Conservation (phyloP, 2,113 vertebrate species). For the Hippopotamus amphibius region DNA sequence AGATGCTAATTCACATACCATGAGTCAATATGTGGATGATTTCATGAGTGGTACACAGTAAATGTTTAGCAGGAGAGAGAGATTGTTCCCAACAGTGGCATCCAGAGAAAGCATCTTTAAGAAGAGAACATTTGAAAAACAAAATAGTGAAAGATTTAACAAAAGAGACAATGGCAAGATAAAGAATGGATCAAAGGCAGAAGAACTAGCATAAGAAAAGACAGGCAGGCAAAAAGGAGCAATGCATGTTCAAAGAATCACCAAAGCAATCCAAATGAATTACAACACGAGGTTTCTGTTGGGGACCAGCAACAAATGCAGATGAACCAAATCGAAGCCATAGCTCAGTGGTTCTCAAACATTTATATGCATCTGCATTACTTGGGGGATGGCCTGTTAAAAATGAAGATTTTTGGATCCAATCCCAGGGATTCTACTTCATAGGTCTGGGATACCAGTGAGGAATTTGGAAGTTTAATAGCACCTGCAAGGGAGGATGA, state of each 20-base stretch:
- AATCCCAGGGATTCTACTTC: background rate
- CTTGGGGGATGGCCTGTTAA: background rate
- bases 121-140: constrained; percentile 17
- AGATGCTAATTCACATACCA: background rate
- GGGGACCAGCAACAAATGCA: background rate
- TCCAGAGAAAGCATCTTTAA: background rate
- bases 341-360: background rate
- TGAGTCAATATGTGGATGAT: background rate
- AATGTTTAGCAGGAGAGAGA: background rate
- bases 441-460: background rate
- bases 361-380: constrained; percentile 15
- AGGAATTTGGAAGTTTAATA: constrained; percentile 22
- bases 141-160: background rate
- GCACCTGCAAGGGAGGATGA: background rate
- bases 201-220: background rate
- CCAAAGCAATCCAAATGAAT: background rate
- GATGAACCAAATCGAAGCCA: background rate
- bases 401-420: background rate
- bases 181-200: background rate
- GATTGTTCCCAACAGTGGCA: background rate
- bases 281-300: background rate
- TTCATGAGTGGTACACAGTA: background rate
- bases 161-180: background rate
- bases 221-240: background rate
- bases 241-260: background rate